phyloP scores from a whole-genome alignment of 2,888 invertebrate species.

The Eupithecia inturbata region DNA sequence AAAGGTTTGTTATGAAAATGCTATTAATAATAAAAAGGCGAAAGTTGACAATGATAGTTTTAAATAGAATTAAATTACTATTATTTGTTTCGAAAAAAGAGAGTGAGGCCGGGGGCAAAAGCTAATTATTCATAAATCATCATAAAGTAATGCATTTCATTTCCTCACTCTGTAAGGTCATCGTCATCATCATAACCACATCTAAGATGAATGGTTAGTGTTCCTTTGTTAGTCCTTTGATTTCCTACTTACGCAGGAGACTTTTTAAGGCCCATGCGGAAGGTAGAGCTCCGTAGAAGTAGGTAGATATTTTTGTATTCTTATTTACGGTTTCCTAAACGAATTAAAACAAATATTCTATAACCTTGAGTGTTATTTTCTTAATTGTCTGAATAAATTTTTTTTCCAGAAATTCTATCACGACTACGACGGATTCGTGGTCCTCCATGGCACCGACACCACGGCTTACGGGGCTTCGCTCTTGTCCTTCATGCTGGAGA shows the following conservation, averaged over 20 bases:
- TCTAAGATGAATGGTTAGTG: too few species aligned
- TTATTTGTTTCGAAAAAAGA: too few species aligned
- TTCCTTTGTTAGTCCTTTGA: too few species aligned
- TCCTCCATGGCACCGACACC: conserved; percentile 98
- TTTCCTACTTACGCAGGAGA: too few species aligned
- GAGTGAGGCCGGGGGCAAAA: too few species aligned
- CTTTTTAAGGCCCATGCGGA: too few species aligned
- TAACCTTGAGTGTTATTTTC: not conserved
- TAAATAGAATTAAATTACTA: not conserved
- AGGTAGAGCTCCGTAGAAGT: too few species aligned
- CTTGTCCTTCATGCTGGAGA: conserved; percentile 97
- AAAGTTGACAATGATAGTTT: not conserved
- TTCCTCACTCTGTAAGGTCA: too few species aligned
- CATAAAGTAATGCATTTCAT: too few species aligned
- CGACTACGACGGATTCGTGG: conserved; percentile 95
- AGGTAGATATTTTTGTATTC: too few species aligned
- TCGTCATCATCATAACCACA: too few species aligned
- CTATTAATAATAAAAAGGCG: not conserved
- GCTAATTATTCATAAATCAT: too few species aligned
- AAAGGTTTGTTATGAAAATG: conserved; percentile 82
- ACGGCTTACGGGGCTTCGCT: conserved; percentile 97
- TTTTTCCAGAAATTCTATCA: conserved; percentile 88
- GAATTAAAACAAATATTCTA: not conserved
- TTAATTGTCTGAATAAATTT: not conserved
- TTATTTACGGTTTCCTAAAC: not conserved